A percentile compares a stretch with the other conserved stretches of the same genome.
Conservation (phyloP, 2,888 invertebrate genomes). For the Torymus tubicola region DNA sequence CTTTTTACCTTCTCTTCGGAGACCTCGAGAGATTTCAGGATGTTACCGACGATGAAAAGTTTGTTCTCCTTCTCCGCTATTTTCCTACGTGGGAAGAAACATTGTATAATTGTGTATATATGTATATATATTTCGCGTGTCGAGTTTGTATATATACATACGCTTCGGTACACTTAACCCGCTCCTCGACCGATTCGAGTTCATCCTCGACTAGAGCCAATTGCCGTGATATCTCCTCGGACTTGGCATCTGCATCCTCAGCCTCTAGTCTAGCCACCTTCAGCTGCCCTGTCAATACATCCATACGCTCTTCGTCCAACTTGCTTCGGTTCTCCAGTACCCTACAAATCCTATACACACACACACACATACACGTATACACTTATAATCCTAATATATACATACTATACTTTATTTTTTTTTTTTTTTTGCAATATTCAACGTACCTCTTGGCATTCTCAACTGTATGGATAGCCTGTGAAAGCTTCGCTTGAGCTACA, state of each 20-base stretch:
- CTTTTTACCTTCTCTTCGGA: constrained; percentile 81
- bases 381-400: not conserved
- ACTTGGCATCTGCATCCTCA: constrained; percentile 84
- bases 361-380: not conserved
- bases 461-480: constrained; percentile 69
- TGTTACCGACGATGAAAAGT: constrained; percentile 84
- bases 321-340: constrained; percentile 82
- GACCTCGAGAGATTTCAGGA: constrained; percentile 84
- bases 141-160: constrained; percentile 65
- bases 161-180: constrained; percentile 81
- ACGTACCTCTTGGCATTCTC: constrained; percentile 71
- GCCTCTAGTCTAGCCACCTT: constrained; percentile 83
- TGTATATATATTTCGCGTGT: not conserved
- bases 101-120: not conserved
- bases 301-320: constrained; percentile 82
- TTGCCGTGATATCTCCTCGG: constrained; percentile 84
- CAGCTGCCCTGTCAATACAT: constrained; percentile 81
- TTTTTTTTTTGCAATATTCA: not conserved
- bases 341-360: constrained; percentile 79
- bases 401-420: not conserved
- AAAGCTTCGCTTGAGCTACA: constrained; percentile 68
- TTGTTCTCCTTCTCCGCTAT: constrained; percentile 84
- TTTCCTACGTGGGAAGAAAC: constrained; percentile 74
- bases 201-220: constrained; percentile 83
- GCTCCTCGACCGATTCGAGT: constrained; percentile 83